These are phyloP conservation scores for Heliconius melpomene DNA, from an alignment of 1,140 invertebrate genomes.

Conservation along the genomic window DNA sequence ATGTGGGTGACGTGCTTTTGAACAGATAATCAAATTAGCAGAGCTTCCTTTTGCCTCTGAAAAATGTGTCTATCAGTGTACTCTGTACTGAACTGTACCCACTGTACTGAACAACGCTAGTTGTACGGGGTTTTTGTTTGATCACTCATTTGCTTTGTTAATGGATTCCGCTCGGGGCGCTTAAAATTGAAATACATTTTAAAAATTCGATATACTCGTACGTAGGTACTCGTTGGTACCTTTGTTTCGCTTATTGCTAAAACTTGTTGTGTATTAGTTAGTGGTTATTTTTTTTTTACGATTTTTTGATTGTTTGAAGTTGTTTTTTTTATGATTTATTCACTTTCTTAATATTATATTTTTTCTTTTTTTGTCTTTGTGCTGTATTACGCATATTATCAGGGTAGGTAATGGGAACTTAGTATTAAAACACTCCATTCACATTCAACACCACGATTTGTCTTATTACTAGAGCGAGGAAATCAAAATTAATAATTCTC, in stretches of 20 bases:
- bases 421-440: no score
- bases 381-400: no score
- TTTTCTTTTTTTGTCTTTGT: no score
- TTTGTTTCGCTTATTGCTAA: neutral
- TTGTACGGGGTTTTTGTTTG: conserved; percentile 29
- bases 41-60: conserved; percentile 67
- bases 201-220: neutral
- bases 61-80: conserved; percentile 74
- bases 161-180: conserved; percentile 4
- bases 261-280: neutral
- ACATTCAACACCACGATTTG: no score
- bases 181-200: conserved; percentile 14
- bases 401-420: no score
- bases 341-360: no score
- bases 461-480: no score
- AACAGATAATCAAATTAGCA: conserved; percentile 78
- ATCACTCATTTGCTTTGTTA: conserved; percentile 17
- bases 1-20: conserved; percentile 76
- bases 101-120: conserved; percentile 1
- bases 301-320: no score
- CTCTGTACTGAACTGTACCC: neutral
- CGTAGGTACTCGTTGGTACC: neutral
- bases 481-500: no score
- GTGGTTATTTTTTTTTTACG: no score
- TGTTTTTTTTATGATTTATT: no score